Conservation (phyloP, 1,140 invertebrate species). For the Neocloeon triangulifer region DNA sequence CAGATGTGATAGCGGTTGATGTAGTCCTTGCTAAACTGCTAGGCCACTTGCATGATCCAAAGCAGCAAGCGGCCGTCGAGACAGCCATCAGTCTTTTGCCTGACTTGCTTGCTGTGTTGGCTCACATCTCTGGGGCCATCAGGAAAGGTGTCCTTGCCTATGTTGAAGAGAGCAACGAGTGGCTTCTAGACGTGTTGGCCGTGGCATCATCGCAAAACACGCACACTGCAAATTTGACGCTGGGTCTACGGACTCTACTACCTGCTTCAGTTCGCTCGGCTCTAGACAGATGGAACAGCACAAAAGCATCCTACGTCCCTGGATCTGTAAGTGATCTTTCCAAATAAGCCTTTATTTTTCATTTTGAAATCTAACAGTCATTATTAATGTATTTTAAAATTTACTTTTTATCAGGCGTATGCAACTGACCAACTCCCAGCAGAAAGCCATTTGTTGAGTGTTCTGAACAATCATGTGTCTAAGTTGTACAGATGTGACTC, state of each 20-base stretch:
- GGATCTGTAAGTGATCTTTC: constrained; percentile 16
- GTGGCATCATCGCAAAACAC: constrained; percentile 29
- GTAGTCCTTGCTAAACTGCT: constrained; percentile 43
- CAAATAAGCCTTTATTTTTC: too few relatives aligned
- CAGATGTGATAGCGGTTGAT: constrained; percentile 39
- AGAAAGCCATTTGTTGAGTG: constrained; percentile 48
- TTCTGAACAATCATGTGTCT: constrained; percentile 16
- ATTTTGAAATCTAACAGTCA: too few relatives aligned
- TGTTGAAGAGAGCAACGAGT: too few relatives aligned
- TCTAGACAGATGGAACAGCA: constrained; percentile 38
- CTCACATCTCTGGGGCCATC: too few relatives aligned
- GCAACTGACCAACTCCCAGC: constrained; percentile 58
- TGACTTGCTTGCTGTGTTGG: too few relatives aligned
- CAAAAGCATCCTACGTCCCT: constrained; percentile 24
- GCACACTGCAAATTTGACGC: constrained; percentile 23
- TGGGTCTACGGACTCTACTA: constrained; percentile 27
- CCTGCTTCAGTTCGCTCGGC: constrained; percentile 29
- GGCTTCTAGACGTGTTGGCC: constrained; percentile 31
- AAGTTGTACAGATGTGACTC: constrained; percentile 17
- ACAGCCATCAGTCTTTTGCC: too few relatives aligned
- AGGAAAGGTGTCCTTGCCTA: not conserved
- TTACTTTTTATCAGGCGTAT: constrained; percentile 35
- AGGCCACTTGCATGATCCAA: constrained; percentile 30
- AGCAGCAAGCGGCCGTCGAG: too few relatives aligned
- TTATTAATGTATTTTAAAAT: not conserved